phyloP scores from a whole-genome alignment of 1,140 invertebrate species.

The Acromyrmex heyeri region DNA sequence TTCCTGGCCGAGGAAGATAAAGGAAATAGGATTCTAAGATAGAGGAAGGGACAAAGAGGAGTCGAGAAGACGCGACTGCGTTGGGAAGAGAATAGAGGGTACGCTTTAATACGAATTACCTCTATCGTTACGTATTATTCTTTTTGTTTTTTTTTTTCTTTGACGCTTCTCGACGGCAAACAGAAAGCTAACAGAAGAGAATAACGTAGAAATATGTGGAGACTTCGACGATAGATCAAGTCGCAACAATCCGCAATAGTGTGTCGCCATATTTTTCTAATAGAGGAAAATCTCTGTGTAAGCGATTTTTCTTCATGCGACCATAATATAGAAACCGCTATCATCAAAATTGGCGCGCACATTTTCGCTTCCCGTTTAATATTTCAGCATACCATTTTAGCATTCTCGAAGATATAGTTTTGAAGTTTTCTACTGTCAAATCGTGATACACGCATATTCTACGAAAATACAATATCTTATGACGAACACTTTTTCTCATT shows the following conservation, averaged over 20 bases:
- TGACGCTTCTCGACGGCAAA: slow-evolving; percentile 53
- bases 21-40: slow-evolving; percentile 60
- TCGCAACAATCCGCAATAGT: slow-evolving; percentile 50
- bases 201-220: slow-evolving; percentile 1
- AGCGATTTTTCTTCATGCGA: background rate
- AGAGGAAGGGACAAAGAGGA: slow-evolving; percentile 51
- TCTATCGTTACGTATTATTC: slow-evolving; percentile 23
- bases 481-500: slow-evolving; percentile 10
- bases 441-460: slow-evolving; percentile 39
- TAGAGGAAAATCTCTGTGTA: background rate
- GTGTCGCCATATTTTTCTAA: slow-evolving; percentile 12
- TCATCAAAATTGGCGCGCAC: slow-evolving; percentile 27
- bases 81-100: slow-evolving; percentile 37
- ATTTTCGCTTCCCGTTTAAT: slow-evolving; percentile 12
- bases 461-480: slow-evolving; percentile 53
- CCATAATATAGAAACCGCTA: background rate
- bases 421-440: slow-evolving; percentile 22
- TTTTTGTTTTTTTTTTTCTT: background rate
- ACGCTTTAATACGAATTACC: slow-evolving; percentile 35
- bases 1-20: slow-evolving; percentile 79
- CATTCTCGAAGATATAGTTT: background rate
- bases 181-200: slow-evolving; percentile 7
- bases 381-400: background rate
- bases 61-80: slow-evolving; percentile 41
- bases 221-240: slow-evolving; percentile 22